A percentile compares a stretch with the other conserved stretches of the same genome.
Evolutionary conservation across 2,888 invertebrate species (phyloP).

Genomic region (Drosophila anomalipes): DNA sequence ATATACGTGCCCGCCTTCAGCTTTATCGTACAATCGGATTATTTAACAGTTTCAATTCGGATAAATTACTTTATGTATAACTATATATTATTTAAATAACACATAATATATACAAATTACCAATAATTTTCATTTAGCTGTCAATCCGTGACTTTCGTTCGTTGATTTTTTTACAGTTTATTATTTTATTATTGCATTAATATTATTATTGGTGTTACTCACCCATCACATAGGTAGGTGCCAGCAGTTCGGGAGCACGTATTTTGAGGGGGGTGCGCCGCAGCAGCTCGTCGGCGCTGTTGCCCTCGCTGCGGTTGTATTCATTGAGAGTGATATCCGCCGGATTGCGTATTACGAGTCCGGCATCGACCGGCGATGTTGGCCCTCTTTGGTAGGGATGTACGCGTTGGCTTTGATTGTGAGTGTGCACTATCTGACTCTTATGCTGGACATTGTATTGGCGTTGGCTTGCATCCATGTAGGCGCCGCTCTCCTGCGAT

Average conservation of each 20-base stretch:
- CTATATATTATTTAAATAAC: too few relatives aligned
- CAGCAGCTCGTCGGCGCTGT: conserved; percentile 79
- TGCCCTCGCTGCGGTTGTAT: conserved; percentile 82
- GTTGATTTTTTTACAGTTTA: not conserved
- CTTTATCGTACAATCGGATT: too few relatives aligned
- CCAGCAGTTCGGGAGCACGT: conserved; percentile 74
- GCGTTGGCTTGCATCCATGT: conserved; percentile 39
- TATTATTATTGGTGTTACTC: conserved; percentile 30
- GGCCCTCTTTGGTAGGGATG: conserved; percentile 74
- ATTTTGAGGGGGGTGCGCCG: conserved; percentile 83
- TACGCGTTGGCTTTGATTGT: conserved; percentile 39
- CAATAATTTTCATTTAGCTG: not conserved
- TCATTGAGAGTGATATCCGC: conserved; percentile 85
- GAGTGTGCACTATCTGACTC: conserved; percentile 65
- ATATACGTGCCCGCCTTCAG: too few relatives aligned
- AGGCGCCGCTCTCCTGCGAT: conserved; percentile 52
- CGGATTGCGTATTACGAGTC: conserved; percentile 77
- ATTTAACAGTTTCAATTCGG: not conserved
- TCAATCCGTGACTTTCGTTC: not conserved
- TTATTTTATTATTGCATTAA: not conserved
- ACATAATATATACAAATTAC: not conserved
- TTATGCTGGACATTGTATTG: conserved; percentile 48
- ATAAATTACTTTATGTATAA: not conserved
- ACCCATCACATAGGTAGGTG: conserved; percentile 73
- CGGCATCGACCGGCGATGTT: conserved; percentile 58